Evolutionary conservation across 1,140 invertebrate genomes (phyloP).

Genomic region (roundworm (Caenorhabditis elegans)): DNA sequence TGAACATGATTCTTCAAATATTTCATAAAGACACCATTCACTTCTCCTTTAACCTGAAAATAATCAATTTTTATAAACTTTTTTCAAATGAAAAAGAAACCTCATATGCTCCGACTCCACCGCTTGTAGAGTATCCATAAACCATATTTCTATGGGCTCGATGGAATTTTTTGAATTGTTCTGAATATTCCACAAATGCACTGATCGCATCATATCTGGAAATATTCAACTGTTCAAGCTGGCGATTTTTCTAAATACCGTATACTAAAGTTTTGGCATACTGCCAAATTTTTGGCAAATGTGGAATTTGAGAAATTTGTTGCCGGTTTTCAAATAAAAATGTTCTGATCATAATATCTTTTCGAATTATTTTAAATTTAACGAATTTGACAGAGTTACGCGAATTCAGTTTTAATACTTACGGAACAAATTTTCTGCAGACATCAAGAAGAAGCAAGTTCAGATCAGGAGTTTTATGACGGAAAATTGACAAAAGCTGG

Average conservation of each 20-base stretch:
- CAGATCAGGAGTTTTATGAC: constrained; percentile 65
- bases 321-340: no score
- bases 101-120: constrained; percentile 65
- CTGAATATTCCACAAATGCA: constrained; percentile 58
- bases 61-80: not conserved
- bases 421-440: constrained; percentile 67
- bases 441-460: constrained; percentile 69
- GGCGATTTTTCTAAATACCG: no score
- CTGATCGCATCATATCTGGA: constrained; percentile 55
- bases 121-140: constrained; percentile 61
- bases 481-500: constrained; percentile 62
- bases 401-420: not conserved
- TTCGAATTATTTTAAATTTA: no score
- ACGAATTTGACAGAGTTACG: no score
- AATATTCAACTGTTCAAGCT: no score
- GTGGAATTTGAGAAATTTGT: no score
- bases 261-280: no score
- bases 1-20: constrained; percentile 63
- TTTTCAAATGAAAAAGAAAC: constrained; percentile 36
- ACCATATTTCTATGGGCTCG: constrained; percentile 64
- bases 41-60: constrained; percentile 53
- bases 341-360: no score
- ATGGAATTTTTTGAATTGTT: constrained; percentile 56
- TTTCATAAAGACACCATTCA: constrained; percentile 66
- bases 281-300: no score